Evolutionary conservation across 2,888 invertebrate genomes (phyloP).

Genomic region (Apomyelois bistriatella): DNA sequence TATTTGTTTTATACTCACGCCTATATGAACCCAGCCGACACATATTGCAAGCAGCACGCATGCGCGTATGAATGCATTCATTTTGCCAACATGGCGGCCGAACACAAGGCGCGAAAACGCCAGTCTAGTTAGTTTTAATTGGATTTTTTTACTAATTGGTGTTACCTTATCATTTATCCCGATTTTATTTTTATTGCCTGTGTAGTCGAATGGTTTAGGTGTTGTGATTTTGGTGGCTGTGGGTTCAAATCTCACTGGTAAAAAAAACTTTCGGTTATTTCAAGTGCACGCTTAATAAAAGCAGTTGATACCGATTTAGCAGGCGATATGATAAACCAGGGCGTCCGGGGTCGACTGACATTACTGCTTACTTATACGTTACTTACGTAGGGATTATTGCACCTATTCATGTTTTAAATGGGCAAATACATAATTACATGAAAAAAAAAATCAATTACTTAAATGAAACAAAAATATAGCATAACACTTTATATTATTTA

Average conservation of each 20-base stretch:
- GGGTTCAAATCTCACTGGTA: too few relatives aligned
- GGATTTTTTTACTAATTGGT: constrained; percentile 10
- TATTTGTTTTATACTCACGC: constrained; percentile 46
- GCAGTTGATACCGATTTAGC: too few relatives aligned
- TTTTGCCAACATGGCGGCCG: constrained; percentile 62
- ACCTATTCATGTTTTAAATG: too few relatives aligned
- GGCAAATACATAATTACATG: too few relatives aligned
- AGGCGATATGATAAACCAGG: too few relatives aligned
- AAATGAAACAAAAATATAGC: constrained; percentile 43
- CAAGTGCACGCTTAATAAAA: too few relatives aligned
- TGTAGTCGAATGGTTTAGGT: neutral
- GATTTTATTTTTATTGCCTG: neutral
- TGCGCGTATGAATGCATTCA: constrained; percentile 58
- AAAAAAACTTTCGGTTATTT: too few relatives aligned
- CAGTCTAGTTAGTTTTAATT: constrained; percentile 43
- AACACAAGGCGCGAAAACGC: constrained; percentile 24
- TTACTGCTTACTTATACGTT: neutral
- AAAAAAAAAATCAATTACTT: too few relatives aligned
- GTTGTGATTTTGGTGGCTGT: too few relatives aligned
- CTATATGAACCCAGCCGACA: constrained; percentile 47
- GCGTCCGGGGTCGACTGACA: too few relatives aligned
- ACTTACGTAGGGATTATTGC: too few relatives aligned
- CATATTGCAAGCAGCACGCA: constrained; percentile 57
- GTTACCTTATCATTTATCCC: constrained; percentile 15
- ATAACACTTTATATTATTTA: constrained; percentile 77